phyloP scores from a whole-genome alignment of 2,888 invertebrate genomes.

The Pseudococcus viburni region DNA sequence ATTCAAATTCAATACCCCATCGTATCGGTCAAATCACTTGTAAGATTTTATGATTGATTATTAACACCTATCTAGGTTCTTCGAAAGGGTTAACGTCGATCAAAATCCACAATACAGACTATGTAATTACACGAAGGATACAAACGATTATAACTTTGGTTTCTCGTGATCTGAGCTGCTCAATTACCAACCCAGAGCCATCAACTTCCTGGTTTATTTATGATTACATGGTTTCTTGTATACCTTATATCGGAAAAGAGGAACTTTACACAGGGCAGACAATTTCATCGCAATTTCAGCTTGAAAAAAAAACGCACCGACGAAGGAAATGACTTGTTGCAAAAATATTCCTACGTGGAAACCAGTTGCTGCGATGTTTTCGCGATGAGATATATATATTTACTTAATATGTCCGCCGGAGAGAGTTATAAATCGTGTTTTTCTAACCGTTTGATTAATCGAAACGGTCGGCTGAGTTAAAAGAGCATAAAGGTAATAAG shows the following conservation, averaged over 20 bases:
- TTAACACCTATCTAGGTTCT: neutral
- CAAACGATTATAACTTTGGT: neutral
- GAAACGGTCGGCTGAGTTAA: neutral
- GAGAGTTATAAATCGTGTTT: constrained; percentile 30
- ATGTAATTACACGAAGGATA: neutral
- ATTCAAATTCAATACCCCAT: neutral
- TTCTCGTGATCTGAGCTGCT: neutral
- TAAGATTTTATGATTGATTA: constrained; percentile 19
- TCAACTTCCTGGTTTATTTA: constrained; percentile 1
- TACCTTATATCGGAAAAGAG: neutral
- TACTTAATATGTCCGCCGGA: neutral
- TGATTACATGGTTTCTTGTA: neutral
- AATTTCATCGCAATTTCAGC: neutral
- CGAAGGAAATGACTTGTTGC: constrained; percentile 31
- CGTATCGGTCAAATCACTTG: neutral
- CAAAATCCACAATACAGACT: neutral
- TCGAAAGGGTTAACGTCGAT: neutral
- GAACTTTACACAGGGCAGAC: neutral
- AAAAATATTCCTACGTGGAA: constrained; percentile 10
- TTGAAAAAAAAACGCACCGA: neutral
- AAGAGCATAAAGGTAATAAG: constrained; percentile 18
- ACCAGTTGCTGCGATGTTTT: neutral
- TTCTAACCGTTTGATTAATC: neutral
- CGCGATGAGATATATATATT: neutral
- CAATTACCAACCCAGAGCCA: neutral